A percentile compares a stretch with the other conserved stretches of the same genome.
These are phyloP conservation scores for Lepus timidus DNA, from an alignment of 2,113 vertebrate species.

Conservation along the genomic window DNA sequence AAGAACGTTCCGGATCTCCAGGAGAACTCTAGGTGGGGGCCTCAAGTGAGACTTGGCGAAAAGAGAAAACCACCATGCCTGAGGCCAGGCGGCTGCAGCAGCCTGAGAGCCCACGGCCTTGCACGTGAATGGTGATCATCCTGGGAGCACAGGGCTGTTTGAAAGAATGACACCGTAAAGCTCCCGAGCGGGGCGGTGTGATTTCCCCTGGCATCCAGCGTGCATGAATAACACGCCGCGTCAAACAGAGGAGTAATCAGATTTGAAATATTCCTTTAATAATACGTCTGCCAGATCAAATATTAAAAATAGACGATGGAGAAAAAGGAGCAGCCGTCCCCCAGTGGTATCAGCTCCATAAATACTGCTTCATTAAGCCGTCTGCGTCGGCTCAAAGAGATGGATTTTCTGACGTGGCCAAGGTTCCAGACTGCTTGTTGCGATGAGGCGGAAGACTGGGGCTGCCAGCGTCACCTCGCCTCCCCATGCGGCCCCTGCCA, in stretches of 20 bases:
- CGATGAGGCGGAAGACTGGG: constrained; percentile 40
- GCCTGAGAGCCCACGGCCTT: constrained; percentile 62
- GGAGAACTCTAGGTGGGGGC: background rate
- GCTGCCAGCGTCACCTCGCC: background rate
- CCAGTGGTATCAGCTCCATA: constrained; percentile 62
- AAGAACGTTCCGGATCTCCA: background rate
- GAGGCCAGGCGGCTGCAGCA: background rate
- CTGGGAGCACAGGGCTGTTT: constrained; percentile 77
- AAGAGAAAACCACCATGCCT: background rate
- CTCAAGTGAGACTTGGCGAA: background rate
- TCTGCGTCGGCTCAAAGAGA: constrained; percentile 53
- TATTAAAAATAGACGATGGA: constrained; percentile 80
- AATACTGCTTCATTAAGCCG: constrained; percentile 82
- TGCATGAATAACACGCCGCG: constrained; percentile 72
- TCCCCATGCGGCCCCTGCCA: accelerated
- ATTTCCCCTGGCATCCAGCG: constrained; percentile 75
- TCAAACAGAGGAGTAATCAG: constrained; percentile 82
- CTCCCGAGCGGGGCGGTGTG: constrained; percentile 68
- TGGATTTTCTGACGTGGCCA: constrained; percentile 63
- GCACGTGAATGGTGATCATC: constrained; percentile 68
- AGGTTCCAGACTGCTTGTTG: constrained; percentile 66
- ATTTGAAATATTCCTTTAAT: constrained; percentile 84
- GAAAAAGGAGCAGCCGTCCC: constrained; percentile 63
- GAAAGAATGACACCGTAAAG: constrained; percentile 82
- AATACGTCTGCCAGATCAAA: constrained; percentile 81